Percentiles rank a stretch among this genome's conserved stretches.
phyloP scores from a whole-genome alignment of 2,888 invertebrate genomes.

The Acronicta leporina region DNA sequence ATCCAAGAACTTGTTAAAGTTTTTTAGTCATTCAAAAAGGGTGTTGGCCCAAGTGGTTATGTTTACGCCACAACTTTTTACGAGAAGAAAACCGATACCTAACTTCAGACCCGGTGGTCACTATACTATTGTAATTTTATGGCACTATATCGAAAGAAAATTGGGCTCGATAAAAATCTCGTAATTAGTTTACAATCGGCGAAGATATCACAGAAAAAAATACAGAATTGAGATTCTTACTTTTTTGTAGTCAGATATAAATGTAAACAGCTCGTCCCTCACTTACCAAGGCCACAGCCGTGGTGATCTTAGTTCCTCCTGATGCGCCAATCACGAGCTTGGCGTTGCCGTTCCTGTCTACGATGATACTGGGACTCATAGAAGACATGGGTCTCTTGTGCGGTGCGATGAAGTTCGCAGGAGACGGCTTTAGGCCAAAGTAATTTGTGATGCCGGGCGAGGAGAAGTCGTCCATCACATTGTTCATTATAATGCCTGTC shows the following conservation, averaged over 20 bases:
- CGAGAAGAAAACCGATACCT: no score
- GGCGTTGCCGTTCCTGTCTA: conserved; percentile 91
- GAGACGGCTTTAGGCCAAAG: conserved; percentile 93
- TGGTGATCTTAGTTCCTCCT: conserved; percentile 95
- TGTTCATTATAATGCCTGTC: conserved; percentile 97
- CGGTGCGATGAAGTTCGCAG: conserved; percentile 94
- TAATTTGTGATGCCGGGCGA: conserved; percentile 92
- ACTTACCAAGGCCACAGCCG: conserved; percentile 91
- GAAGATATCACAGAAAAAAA: no score
- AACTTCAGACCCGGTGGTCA: no score
- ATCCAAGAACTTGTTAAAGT: no score
- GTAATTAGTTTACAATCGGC: no score
- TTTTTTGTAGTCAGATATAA: background rate
- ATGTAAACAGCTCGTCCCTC: background rate
- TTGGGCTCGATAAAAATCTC: no score
- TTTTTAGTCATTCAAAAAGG: no score
- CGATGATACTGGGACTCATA: conserved; percentile 95
- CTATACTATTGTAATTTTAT: no score
- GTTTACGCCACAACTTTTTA: no score
- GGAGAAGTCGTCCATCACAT: conserved; percentile 98
- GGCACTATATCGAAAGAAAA: no score
- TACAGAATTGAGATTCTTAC: background rate
- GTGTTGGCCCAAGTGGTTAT: no score
- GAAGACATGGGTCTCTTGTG: conserved; percentile 96
- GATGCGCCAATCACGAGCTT: conserved; percentile 94